Conservation (phyloP, 2,797 vertebrate species). For the Falco columbarius region DNA sequence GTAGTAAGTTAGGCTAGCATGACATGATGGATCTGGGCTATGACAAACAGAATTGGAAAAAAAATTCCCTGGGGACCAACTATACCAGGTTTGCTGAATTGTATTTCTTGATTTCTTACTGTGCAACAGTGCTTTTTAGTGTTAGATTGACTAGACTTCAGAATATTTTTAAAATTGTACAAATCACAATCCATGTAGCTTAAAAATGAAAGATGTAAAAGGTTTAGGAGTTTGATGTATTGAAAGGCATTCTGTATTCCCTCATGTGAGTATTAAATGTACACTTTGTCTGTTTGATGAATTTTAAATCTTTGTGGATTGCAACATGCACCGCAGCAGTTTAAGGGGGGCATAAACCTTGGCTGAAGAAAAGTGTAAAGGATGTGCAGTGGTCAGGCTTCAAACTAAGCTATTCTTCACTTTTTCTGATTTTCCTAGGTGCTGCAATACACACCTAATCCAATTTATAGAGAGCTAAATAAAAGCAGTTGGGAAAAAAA, state of each 20-base stretch:
- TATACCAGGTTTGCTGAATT: constrained; percentile 85
- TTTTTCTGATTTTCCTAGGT: not conserved
- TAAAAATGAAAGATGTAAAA: constrained; percentile 87
- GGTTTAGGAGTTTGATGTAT: constrained; percentile 83
- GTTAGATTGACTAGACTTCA: constrained; percentile 85
- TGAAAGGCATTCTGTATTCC: constrained; percentile 83
- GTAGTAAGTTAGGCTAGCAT: constrained; percentile 84
- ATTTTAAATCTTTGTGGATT: constrained; percentile 79
- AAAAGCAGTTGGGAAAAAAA: not conserved
- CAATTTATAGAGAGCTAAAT: not conserved
- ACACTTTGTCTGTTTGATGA: constrained; percentile 83
- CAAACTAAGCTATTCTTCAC: constrained; percentile 16
- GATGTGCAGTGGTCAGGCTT: constrained; percentile 41
- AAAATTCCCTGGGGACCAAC: constrained; percentile 86
- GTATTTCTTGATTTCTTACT: constrained; percentile 86
- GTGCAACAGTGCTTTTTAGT: constrained; percentile 86
- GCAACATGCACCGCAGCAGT: constrained; percentile 56
- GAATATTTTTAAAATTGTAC: constrained; percentile 86
- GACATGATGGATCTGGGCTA: constrained; percentile 91
- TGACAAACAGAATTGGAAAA: constrained; percentile 93
- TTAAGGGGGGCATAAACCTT: constrained; percentile 58
- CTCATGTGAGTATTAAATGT: constrained; percentile 83
- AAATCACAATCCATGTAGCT: constrained; percentile 86
- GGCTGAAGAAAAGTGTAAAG: constrained; percentile 36
- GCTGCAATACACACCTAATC: not conserved